These are phyloP conservation scores for Alviniconcha strummeri DNA, from an alignment of 2,888 invertebrate genomes.

Conservation along the genomic window DNA sequence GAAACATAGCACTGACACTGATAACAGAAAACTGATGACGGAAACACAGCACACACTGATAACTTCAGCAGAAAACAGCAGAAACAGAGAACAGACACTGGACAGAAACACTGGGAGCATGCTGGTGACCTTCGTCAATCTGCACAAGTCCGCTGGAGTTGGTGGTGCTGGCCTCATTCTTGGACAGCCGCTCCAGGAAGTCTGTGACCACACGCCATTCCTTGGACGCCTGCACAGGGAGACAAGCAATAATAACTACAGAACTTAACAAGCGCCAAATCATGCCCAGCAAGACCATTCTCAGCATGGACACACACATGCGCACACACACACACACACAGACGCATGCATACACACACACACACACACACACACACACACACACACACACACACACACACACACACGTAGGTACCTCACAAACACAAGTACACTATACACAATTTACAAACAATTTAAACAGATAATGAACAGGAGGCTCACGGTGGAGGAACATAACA, in stretches of 20 bases:
- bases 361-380: too few species aligned
- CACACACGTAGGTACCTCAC: not conserved
- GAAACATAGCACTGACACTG: too few species aligned
- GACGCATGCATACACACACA: too few species aligned
- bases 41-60: too few species aligned
- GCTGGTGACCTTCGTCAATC: slow-evolving; percentile 50
- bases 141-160: slow-evolving; percentile 42
- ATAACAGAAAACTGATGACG: too few species aligned
- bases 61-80: too few species aligned
- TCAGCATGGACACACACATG: not conserved
- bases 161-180: not conserved
- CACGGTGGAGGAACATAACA: not conserved
- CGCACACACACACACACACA: not conserved
- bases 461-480: not conserved
- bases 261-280: not conserved
- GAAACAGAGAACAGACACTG: too few species aligned
- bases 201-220: slow-evolving; percentile 74
- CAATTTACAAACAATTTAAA: not conserved
- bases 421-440: not conserved
- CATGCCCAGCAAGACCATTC: not conserved
- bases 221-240: slow-evolving; percentile 71
- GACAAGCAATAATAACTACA: not conserved
- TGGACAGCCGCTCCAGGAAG: slow-evolving; percentile 53
- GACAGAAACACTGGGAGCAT: too few species aligned
- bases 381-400: too few species aligned